phyloP scores from a whole-genome alignment of 2,797 vertebrate species.

The Ptychobarbus kaznakovi region DNA sequence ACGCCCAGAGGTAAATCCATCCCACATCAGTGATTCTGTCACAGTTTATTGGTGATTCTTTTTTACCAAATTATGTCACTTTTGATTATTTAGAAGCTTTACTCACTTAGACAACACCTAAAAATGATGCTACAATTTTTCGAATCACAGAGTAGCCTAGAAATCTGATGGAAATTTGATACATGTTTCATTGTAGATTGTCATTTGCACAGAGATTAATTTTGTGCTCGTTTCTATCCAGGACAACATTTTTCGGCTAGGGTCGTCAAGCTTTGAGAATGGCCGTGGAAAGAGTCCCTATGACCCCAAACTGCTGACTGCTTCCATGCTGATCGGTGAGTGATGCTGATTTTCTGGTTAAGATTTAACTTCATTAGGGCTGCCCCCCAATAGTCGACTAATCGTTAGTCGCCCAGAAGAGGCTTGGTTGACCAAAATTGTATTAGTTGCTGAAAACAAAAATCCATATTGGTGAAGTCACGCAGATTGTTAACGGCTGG shows the following conservation, averaged over 20 bases:
- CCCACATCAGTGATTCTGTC: background rate
- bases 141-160: conserved; percentile 45
- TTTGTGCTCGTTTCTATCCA: conserved; percentile 64
- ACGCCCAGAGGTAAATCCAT: conserved; percentile 87
- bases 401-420: no score
- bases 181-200: conserved; percentile 48
- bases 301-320: conserved; percentile 93
- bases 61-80: background rate
- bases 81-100: background rate
- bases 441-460: no score
- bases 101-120: background rate
- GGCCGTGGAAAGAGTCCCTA: conserved; percentile 98
- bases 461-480: no score
- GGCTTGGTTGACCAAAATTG: no score
- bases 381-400: no score
- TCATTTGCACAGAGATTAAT: conserved; percentile 11
- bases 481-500: no score
- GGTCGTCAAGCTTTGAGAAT: conserved; percentile 88
- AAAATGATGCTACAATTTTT: background rate
- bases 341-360: conserved; percentile 24
- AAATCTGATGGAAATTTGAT: conserved; percentile 65
- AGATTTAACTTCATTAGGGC: background rate
- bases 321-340: conserved; percentile 94
- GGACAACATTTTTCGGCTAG: conserved; percentile 93
- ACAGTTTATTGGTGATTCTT: background rate